Evolutionary conservation across 37 sponge, comb jelly and placozoan species (phyloP).

Genomic region (Aplysina aerophoba): DNA sequence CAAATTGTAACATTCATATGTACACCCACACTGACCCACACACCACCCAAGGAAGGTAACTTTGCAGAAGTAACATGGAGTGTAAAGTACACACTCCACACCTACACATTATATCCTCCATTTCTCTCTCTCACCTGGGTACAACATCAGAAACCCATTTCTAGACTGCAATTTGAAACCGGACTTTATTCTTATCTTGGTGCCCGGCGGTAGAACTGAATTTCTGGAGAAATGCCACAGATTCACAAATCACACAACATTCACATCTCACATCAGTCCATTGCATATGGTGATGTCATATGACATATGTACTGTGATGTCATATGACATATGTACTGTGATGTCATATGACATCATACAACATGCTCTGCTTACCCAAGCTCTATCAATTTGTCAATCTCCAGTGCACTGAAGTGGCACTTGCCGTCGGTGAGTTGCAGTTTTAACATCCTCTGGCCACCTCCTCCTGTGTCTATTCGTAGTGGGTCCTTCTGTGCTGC

Average conservation of each 20-base stretch:
- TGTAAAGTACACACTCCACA: background rate
- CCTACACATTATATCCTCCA: background rate
- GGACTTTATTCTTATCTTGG: slow-evolving; percentile 59
- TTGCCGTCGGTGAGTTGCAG: slow-evolving; percentile 79
- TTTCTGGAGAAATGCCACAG: background rate
- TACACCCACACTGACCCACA: slow-evolving; percentile 16
- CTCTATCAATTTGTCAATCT: slow-evolving; percentile 41
- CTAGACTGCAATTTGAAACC: slow-evolving; percentile 29
- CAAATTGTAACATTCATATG: no score
- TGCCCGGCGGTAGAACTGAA: slow-evolving; percentile 62
- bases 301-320: background rate
- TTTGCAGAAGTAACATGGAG: background rate
- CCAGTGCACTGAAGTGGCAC: slow-evolving; percentile 53
- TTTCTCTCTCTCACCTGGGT: background rate
- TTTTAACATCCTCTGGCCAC: slow-evolving; percentile 48
- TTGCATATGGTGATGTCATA: background rate
- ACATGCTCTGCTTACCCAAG: slow-evolving; percentile 33
- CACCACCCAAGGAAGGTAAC: background rate
- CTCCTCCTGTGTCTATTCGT: background rate
- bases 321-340: background rate
- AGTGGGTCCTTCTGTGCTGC: slow-evolving; percentile 47
- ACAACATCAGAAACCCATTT: slow-evolving; percentile 71
- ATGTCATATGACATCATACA: background rate
- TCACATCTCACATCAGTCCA: no score
- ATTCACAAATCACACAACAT: no score